Evolutionary conservation across 1,140 invertebrate genomes (phyloP).

Genomic region (Drosophila setifemur): DNA sequence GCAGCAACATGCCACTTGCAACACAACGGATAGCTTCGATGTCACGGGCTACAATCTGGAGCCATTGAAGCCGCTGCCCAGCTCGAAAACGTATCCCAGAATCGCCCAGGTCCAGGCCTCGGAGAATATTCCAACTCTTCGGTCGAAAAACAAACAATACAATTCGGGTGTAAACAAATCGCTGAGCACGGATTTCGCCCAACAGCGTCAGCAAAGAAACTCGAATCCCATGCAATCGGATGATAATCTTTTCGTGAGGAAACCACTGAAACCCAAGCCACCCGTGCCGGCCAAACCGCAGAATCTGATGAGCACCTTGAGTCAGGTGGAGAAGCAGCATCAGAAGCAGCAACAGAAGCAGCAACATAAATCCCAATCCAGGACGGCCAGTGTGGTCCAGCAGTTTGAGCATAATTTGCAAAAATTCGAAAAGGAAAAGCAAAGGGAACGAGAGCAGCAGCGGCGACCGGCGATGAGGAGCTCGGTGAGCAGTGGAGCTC

Average conservation of each 20-base stretch:
- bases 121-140: conserved; percentile 75
- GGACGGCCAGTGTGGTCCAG: conserved; percentile 77
- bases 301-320: conserved; percentile 69
- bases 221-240: conserved; percentile 69
- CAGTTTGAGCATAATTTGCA: conserved; percentile 84
- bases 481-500: conserved; percentile 70
- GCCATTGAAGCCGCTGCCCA: conserved; percentile 61
- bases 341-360: conserved; percentile 9
- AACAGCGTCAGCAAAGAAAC: conserved; percentile 69
- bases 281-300: conserved; percentile 74
- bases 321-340: conserved; percentile 53
- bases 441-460: conserved; percentile 62
- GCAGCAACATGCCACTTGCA: conserved; percentile 20
- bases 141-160: conserved; percentile 79
- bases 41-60: conserved; percentile 75
- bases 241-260: conserved; percentile 58
- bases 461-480: conserved; percentile 54
- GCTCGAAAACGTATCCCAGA: conserved; percentile 73
- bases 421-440: conserved; percentile 82
- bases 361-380: conserved; percentile 38
- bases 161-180: conserved; percentile 78
- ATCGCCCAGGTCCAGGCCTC: conserved; percentile 39
- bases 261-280: conserved; percentile 65
- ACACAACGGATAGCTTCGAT: conserved; percentile 71
- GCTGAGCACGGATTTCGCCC: conserved; percentile 78